Evolutionary conservation across 1,140 invertebrate species (phyloP), one percentile per base, ranked within the genome.

Genomic region (Dendroctonus ponderosae): DNA sequence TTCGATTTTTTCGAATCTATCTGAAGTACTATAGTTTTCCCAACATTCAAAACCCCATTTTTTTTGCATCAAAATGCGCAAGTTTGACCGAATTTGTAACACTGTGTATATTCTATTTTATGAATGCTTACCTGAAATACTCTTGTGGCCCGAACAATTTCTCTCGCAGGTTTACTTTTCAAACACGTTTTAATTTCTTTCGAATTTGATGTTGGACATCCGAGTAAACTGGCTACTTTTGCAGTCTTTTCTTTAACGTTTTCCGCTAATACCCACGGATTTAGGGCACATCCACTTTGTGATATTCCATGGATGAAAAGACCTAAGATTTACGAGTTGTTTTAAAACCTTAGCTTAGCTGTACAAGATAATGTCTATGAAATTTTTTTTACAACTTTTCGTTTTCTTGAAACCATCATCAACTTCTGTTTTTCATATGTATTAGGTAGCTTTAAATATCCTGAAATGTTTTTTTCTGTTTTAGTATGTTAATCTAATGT

Each of bases 211-310:
- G 71, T 71, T 37, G 58, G 76, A 74, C 87, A 90, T 66, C 85
- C 84, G 5, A 89, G 71, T 15, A 78, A 74, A 15, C 75, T 68
- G 0, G 82, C 84, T 12, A 89, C 71, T 71, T 83, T 79, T 8
- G 81, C 72, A 3, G 87, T 82, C 73, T 84, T 84, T 44, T 80
- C 76, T 3, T 79, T 70, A 0, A 83, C 79, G 56, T 86, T 80
- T 69, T 83, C 77, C 5, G 82, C 81, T 77, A 81, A 58, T 2
- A 77, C 75, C 92, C 90, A 96, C 5, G 85, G 85, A 72, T 84
- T 82, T 2, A 92, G 78, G 6, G 87, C 85, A 11, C 87, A 87
- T 0, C 93, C 93, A 74, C 91, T 93, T 80, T 90, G 85, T 0
- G 91, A 86, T 51, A 94, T 88, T 5, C 88, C 91, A 53, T 85